Conservation (phyloP, 2,113 vertebrate species). For the Emydura subglobosa region DNA sequence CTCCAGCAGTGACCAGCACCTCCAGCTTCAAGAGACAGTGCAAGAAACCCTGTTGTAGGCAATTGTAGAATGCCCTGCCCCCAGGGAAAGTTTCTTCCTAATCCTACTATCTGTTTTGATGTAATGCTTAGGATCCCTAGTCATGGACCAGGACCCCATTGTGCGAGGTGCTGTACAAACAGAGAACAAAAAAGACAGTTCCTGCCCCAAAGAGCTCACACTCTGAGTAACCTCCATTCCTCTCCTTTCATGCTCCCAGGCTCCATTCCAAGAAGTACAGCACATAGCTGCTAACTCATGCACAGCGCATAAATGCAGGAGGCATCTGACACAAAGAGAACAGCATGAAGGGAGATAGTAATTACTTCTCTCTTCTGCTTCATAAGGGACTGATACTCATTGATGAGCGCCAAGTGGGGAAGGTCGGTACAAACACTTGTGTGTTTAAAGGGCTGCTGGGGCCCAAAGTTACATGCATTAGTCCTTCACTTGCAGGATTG, state of each 20-base stretch:
- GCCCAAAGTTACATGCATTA: neutral
- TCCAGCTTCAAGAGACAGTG: neutral
- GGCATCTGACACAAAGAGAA: neutral
- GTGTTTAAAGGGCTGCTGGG: neutral
- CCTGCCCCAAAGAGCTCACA: neutral
- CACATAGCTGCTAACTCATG: neutral
- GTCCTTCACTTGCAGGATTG: fast-evolving
- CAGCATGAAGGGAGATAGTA: neutral
- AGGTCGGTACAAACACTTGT: neutral
- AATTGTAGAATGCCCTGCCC: neutral
- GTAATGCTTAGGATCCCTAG: neutral
- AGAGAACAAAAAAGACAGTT: neutral
- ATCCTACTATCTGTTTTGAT: neutral
- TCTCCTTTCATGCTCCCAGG: neutral
- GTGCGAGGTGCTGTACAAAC: neutral
- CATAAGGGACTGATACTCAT: neutral
- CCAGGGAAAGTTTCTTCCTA: neutral
- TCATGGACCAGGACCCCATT: neutral
- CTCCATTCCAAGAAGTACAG: neutral
- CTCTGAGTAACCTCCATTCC: neutral
- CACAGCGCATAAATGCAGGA: neutral
- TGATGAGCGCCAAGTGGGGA: neutral
- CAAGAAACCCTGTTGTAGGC: neutral
- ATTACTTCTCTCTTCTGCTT: neutral
- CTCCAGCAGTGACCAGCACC: neutral